These are phyloP conservation scores for Hippoglossus stenolepis DNA, from an alignment of 2,113 vertebrate genomes.

Conservation along the genomic window DNA sequence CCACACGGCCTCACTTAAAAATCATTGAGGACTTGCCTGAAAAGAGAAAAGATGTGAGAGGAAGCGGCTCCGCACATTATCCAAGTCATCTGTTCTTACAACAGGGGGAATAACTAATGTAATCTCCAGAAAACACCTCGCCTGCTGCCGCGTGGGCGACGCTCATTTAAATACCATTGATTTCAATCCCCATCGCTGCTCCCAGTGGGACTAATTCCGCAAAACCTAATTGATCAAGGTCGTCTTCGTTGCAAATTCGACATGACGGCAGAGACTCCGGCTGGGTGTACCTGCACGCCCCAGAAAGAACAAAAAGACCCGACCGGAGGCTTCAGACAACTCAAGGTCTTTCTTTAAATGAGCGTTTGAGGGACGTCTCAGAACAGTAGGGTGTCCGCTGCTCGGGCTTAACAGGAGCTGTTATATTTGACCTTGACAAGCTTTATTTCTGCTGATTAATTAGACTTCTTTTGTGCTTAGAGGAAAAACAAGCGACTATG, in stretches of 20 bases:
- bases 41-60: conserved; percentile 43
- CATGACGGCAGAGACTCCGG: conserved; percentile 10
- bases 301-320: not conserved
- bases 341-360: conserved; percentile 36
- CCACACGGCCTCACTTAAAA: conserved; percentile 19
- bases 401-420: conserved; percentile 9
- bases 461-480: not conserved
- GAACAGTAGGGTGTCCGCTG: conserved; percentile 16
- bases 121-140: conserved; percentile 51
- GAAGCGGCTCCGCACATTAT: conserved; percentile 34
- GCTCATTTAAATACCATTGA: conserved; percentile 77
- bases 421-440: conserved; percentile 18
- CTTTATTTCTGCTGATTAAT: conserved; percentile 20
- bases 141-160: conserved; percentile 48
- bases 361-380: conserved; percentile 17
- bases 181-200: conserved; percentile 56
- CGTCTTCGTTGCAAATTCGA: conserved; percentile 62
- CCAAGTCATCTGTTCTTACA: conserved; percentile 53
- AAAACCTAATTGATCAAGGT: conserved; percentile 68
- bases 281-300: not conserved
- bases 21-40: conserved; percentile 24
- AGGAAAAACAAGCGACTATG: not conserved
- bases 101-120: conserved; percentile 67
- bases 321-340: conserved; percentile 38
- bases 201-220: conserved; percentile 60